phyloP scores from a whole-genome alignment of 2,888 invertebrate species.

The Hipparchia sbordonii region DNA sequence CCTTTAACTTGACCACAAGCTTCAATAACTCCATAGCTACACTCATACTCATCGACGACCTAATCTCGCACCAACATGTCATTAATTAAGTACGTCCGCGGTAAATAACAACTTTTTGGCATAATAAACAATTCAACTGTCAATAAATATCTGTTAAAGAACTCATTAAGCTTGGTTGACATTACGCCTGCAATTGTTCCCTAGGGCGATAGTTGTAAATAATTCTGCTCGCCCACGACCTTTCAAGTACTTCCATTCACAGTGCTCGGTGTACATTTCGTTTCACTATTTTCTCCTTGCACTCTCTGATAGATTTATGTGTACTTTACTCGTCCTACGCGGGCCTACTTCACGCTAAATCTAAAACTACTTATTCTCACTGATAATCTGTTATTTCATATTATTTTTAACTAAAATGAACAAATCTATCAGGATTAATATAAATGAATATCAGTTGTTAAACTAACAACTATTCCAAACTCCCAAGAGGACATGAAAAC shows the following conservation, averaged over 20 bases:
- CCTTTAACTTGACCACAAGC: too few species aligned
- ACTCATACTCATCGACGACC: too few species aligned
- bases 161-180: constrained; percentile 30
- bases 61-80: neutral
- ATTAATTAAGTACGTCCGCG: neutral
- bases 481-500: too few species aligned
- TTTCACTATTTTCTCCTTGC: constrained; percentile 67
- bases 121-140: constrained; percentile 5
- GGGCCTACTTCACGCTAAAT: constrained; percentile 42
- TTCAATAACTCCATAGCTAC: too few species aligned
- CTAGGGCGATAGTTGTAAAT: constrained; percentile 43
- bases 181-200: constrained; percentile 26
- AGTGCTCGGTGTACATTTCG: constrained; percentile 48
- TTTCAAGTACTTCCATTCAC: constrained; percentile 53
- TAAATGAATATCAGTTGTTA: neutral
- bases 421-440: neutral
- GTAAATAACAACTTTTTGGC: constrained; percentile 6
- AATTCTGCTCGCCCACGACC: constrained; percentile 60
- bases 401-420: neutral
- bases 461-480: too few species aligned
- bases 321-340: constrained; percentile 63
- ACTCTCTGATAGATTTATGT: constrained; percentile 69
- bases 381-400: neutral
- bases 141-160: constrained; percentile 24
- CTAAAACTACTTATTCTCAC: constrained; percentile 29